Evolutionary conservation across 2,888 invertebrate genomes (phyloP).

Genomic region (Zaprionus lineosus): DNA sequence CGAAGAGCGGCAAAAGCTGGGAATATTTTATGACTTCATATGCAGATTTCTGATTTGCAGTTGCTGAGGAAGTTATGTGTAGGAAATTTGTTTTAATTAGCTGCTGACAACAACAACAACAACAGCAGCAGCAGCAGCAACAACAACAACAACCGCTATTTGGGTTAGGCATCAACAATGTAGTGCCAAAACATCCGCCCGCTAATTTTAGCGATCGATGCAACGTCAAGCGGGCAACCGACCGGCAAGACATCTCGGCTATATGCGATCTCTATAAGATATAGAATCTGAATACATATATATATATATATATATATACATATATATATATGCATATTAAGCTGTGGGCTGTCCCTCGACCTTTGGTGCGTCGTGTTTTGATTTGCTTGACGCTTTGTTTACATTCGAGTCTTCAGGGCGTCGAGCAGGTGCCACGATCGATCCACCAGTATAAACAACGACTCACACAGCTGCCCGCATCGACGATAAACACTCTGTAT

Average conservation of each 20-base stretch:
- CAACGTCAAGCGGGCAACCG: not conserved
- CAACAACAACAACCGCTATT: conserved; percentile 35
- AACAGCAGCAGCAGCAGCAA: conserved; percentile 11
- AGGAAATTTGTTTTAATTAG: conserved; percentile 75
- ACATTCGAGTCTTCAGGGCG: conserved; percentile 24
- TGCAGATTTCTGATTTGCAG: conserved; percentile 47
- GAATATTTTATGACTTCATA: conserved; percentile 65
- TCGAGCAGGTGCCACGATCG: conserved; percentile 49
- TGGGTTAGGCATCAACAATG: conserved; percentile 73
- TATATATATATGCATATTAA: not conserved
- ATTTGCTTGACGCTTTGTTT: conserved; percentile 45
- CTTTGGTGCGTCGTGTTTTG: conserved; percentile 52
- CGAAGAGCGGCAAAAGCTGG: conserved; percentile 43
- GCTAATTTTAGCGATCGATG: conserved; percentile 59
- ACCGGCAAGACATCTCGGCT: not conserved
- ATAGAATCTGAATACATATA: not conserved
- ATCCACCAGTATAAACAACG: conserved; percentile 2
- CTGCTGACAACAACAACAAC: conserved; percentile 70
- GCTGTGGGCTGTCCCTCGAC: conserved; percentile 30
- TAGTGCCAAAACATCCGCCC: conserved; percentile 68
- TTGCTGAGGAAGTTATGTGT: conserved; percentile 72
- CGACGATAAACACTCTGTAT: conserved; percentile 31
- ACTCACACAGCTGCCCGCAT: not conserved
- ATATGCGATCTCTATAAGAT: conserved; percentile 15
- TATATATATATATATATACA: not conserved